Conservation (phyloP, 2,797 vertebrate genomes). For the Rallus crepitans region DNA sequence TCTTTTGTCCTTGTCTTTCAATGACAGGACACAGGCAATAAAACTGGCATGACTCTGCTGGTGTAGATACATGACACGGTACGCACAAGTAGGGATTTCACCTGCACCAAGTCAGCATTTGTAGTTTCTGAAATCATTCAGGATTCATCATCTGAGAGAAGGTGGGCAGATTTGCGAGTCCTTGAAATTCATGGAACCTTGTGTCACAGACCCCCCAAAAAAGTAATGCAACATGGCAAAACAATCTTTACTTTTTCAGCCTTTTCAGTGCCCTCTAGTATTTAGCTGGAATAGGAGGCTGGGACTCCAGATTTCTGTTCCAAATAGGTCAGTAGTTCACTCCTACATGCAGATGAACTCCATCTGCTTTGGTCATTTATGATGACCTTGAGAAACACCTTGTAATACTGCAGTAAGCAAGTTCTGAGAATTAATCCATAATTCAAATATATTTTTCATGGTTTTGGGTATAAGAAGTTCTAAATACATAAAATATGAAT, state of each 20-base stretch:
- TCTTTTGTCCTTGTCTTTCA: neutral
- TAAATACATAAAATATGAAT: neutral
- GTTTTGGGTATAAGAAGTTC: neutral
- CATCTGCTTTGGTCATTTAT: neutral
- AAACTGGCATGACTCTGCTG: neutral
- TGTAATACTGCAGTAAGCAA: neutral
- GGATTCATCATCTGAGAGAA: neutral
- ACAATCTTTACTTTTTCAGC: neutral
- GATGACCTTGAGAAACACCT: neutral
- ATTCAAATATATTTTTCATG: neutral
- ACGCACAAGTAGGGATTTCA: neutral
- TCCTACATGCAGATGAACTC: neutral
- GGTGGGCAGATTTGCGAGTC: neutral
- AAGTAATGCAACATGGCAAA: neutral
- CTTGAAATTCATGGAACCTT: neutral
- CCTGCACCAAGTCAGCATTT: neutral
- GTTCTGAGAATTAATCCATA: neutral
- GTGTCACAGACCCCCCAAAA: neutral
- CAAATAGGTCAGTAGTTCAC: neutral
- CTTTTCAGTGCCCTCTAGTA: neutral
- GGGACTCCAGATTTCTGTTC: neutral
- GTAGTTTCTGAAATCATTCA: neutral
- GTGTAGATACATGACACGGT: neutral
- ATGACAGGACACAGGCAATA: neutral
- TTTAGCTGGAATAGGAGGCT: neutral